These are phyloP conservation scores for Scolopax rusticola DNA, from an alignment of 2,797 vertebrate genomes.

Conservation along the genomic window DNA sequence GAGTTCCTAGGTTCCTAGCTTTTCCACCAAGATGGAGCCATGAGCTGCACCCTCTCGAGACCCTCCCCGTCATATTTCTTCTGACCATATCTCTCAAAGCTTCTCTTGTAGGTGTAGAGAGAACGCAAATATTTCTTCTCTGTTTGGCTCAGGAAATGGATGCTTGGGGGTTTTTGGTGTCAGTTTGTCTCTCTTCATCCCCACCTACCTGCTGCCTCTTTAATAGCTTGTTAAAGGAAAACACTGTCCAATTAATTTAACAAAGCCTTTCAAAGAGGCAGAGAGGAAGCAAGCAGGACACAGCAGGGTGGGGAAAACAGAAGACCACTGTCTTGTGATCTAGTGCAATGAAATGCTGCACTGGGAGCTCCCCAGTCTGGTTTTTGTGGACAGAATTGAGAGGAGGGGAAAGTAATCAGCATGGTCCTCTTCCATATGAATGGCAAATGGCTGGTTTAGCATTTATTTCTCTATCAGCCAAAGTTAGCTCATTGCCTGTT, in stretches of 20 bases:
- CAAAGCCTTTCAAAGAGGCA: neutral
- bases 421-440: neutral
- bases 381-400: neutral
- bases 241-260: neutral
- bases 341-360: neutral
- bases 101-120: neutral
- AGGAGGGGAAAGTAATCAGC: neutral
- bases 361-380: neutral
- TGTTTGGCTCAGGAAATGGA: neutral
- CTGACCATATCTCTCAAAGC: neutral
- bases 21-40: neutral
- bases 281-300: neutral
- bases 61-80: neutral
- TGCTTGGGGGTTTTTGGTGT: neutral
- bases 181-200: neutral
- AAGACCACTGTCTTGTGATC: neutral
- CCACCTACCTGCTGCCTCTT: neutral
- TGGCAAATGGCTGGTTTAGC: neutral
- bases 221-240: neutral
- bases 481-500: neutral
- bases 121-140: neutral
- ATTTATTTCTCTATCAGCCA: neutral
- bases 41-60: neutral
- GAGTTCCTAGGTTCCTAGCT: neutral
- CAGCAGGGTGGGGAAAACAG: neutral